phyloP scores from a whole-genome alignment of 2,113 vertebrate genomes.

The Alectura lathami region DNA sequence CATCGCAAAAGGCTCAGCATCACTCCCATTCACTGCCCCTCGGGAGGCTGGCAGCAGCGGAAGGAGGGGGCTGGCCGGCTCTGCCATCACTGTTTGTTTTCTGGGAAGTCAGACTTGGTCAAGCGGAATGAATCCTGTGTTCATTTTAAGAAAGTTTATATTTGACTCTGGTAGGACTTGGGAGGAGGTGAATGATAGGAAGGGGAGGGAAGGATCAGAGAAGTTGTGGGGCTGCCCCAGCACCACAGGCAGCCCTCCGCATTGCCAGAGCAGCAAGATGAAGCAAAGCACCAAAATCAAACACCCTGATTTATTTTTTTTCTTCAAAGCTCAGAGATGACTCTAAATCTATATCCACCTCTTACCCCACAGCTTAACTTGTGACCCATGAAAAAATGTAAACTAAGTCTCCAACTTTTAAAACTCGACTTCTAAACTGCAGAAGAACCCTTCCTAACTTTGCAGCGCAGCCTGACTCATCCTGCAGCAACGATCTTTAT shows the following conservation, averaged over 20 bases:
- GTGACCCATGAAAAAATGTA: not conserved
- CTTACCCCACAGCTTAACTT: not conserved
- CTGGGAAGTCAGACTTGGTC: conserved; percentile 58
- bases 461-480: not conserved
- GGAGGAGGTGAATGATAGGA: conserved; percentile 59
- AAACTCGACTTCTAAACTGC: not conserved
- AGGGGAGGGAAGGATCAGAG: conserved; percentile 28
- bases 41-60: not conserved
- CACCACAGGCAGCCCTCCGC: conserved; percentile 1
- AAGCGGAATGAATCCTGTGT: conserved; percentile 41
- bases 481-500: not conserved
- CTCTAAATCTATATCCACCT: conserved; percentile 6
- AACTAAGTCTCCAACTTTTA: not conserved
- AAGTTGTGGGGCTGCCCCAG: conserved; percentile 9
- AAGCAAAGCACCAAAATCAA: conserved; percentile 39
- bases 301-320: not conserved
- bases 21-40: rapidly evolving
- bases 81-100: conserved; percentile 26
- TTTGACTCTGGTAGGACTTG: conserved; percentile 41
- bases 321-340: not conserved
- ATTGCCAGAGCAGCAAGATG: not conserved
- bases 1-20: not conserved
- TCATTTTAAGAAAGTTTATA: conserved; percentile 72
- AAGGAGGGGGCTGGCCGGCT: not conserved
- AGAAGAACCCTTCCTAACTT: not conserved